These are phyloP conservation scores for Metacarcinus magister DNA, from an alignment of 2,888 invertebrate genomes.

Conservation along the genomic window DNA sequence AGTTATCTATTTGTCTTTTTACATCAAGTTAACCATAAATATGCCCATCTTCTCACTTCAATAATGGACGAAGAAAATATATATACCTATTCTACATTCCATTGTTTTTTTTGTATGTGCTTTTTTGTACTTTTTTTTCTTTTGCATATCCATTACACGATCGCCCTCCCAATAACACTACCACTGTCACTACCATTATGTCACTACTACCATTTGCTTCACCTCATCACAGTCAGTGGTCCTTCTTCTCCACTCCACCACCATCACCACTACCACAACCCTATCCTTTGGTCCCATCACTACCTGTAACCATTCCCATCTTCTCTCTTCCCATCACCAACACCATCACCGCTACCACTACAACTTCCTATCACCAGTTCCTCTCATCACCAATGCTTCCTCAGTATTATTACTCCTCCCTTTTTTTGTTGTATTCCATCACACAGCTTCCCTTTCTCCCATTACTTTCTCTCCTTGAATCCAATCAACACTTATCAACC, in stretches of 20 bases:
- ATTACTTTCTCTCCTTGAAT: no score
- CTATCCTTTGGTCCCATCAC: neutral
- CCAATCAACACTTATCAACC: neutral
- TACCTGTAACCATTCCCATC: neutral
- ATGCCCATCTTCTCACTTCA: neutral
- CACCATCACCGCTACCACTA: no score
- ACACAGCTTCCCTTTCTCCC: no score
- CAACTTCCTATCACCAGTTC: neutral
- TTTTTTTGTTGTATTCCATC: neutral
- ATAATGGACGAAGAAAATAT: neutral
- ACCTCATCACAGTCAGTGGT: neutral
- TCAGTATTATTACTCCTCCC: neutral
- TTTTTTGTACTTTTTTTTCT: no score
- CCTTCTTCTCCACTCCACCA: neutral
- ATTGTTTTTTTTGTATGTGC: no score
- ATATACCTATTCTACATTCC: neutral
- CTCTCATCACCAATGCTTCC: neutral
- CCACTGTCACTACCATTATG: neutral
- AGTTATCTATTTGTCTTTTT: neutral
- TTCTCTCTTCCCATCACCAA: neutral
- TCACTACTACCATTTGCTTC: neutral
- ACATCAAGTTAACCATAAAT: neutral
- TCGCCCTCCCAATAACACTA: neutral
- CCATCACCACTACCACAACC: neutral
- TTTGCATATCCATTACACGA: neutral